Base-by-base conservation (phyloP, 2,888 invertebrate species). In the Barypeithes pellucidus region DNA sequence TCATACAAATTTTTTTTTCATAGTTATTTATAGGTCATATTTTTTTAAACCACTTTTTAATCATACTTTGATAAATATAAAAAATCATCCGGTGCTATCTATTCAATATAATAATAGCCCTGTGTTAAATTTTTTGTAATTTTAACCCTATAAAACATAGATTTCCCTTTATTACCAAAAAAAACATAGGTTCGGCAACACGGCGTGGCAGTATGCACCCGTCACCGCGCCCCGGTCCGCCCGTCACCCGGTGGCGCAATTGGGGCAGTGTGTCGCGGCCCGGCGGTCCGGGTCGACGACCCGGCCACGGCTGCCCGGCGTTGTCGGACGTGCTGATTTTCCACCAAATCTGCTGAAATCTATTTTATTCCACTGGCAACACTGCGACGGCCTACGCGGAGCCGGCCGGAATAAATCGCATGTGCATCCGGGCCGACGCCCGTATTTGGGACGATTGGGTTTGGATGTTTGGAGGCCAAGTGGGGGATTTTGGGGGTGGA, bases 231-330 rank as follows among this genome's bases (percentile, higher is more conserved):
- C 52, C 60, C 75, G 75, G 72, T 76, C 76, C 69, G 63, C 67
- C 67, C 67, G 52, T 67, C 50, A 57, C 67, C 75, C 76, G 74
- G 75, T 77, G 76, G 75, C 80, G 76, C 73, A 84, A 83, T 79
- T 84, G 80, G 85, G 84, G 80, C 84, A 85, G 82, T 85, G 83
- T 83, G 84, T 80, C 85, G 80, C 79, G 79, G 77, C 72, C 77
- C 76, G 75, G 75, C 75, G 74, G 74, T 39, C 47, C 67, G 57
- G 63, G 73, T 67, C 69, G 41, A 41, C 36, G 72, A 71, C 63
- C 65, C 24, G 50, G 73, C 78, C 79, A 78, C 79, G 41, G 54
- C 33, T 43, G 76, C 74, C 77, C 29, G 9, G 29, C 1, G 29
- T 29, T 29, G 29, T 9, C 29, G 9, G 7, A 9, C 4, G 7